These are phyloP conservation scores for Vireo griseus DNA, from an alignment of 2,797 vertebrate species.

Conservation along the genomic window DNA sequence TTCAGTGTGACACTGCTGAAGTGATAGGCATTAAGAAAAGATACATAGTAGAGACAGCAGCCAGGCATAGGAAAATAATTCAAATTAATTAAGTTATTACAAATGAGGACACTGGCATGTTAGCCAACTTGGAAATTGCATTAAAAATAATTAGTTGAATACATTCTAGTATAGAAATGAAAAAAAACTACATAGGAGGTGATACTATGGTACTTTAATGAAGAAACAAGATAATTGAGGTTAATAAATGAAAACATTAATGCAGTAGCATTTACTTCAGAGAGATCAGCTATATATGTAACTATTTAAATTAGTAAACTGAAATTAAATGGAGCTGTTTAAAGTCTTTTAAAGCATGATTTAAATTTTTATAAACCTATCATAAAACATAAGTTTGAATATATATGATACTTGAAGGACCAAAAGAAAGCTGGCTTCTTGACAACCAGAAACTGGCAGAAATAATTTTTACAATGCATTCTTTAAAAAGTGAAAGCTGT, in stretches of 20 bases:
- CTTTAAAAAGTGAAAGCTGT: background rate
- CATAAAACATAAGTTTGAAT: background rate
- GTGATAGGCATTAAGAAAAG: background rate
- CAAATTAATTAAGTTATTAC: background rate
- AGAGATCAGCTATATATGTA: background rate
- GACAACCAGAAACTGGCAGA: background rate
- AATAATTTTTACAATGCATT: background rate
- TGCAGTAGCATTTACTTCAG: background rate
- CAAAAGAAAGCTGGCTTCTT: background rate
- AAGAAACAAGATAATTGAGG: background rate
- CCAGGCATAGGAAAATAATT: background rate
- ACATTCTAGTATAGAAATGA: background rate
- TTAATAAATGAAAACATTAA: background rate
- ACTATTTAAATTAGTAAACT: background rate
- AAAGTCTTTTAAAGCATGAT: background rate
- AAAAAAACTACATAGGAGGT: background rate
- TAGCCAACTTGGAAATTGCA: background rate
- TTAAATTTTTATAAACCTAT: background rate
- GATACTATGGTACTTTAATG: background rate
- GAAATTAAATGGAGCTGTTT: background rate
- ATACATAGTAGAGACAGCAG: background rate
- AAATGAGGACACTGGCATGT: background rate
- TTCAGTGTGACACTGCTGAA: background rate
- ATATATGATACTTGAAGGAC: background rate
- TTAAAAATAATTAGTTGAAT: background rate